A percentile compares a stretch with the other conserved stretches of the same genome.
phyloP scores from a whole-genome alignment of 2,888 invertebrate species.

The Drosophila robusta region DNA sequence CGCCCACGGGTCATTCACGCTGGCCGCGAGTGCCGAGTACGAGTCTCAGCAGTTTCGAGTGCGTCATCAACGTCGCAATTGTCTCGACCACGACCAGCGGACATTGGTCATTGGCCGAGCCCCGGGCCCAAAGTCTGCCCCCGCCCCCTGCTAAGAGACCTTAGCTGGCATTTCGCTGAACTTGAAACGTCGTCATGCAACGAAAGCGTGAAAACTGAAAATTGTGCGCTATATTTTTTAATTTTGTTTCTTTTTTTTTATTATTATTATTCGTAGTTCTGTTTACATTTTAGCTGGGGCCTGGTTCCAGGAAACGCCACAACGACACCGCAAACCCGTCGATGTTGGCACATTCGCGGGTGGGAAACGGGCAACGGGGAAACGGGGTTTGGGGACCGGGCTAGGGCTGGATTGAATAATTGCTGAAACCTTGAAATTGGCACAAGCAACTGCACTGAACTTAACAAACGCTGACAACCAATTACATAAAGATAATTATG shows the following conservation, averaged over 20 bases:
- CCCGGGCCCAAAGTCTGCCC: not conserved
- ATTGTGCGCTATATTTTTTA: slow-evolving; percentile 20
- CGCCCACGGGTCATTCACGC: slow-evolving; percentile 45
- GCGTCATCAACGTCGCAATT: slow-evolving; percentile 68
- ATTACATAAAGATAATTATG: slow-evolving; percentile 51
- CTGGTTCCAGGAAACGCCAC: slow-evolving; percentile 53
- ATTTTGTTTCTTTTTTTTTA: too few relatives aligned
- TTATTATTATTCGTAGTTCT: slow-evolving; percentile 18
- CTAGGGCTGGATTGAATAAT: slow-evolving; percentile 53
- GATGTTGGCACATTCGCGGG: slow-evolving; percentile 59
- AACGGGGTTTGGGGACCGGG: too few relatives aligned
- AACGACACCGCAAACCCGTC: slow-evolving; percentile 52
- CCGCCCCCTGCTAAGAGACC: not conserved
- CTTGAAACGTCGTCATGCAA: slow-evolving; percentile 74
- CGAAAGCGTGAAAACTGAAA: slow-evolving; percentile 63
- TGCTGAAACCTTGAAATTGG: slow-evolving; percentile 71
- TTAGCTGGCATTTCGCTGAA: slow-evolving; percentile 55
- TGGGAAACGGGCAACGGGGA: not conserved
- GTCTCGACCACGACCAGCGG: slow-evolving; percentile 49
- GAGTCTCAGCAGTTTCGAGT: slow-evolving; percentile 54
- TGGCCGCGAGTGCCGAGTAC: slow-evolving; percentile 30
- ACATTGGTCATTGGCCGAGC: slow-evolving; percentile 66
- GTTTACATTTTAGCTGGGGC: slow-evolving; percentile 37
- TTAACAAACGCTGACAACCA: slow-evolving; percentile 39
- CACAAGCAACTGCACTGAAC: slow-evolving; percentile 32